phyloP scores from a whole-genome alignment of 2,797 vertebrate genomes.

The Pristis pectinata region DNA sequence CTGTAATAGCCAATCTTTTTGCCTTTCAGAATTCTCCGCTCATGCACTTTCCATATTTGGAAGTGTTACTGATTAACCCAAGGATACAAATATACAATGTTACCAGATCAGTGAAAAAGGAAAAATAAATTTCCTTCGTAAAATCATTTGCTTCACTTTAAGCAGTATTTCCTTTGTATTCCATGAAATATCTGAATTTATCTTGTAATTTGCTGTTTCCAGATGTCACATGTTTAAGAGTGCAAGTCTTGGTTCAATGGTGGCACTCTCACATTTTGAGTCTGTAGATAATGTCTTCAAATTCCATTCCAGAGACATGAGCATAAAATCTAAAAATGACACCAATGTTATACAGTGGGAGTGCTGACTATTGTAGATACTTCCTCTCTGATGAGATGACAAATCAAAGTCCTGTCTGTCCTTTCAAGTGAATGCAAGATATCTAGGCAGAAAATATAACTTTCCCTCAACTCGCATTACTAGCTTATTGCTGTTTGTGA shows the following conservation, averaged over 20 bases:
- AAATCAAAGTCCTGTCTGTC: not conserved
- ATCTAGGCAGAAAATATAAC: no score
- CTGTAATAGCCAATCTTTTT: not conserved
- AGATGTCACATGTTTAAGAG: not conserved
- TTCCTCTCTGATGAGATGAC: not conserved
- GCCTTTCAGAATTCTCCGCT: not conserved
- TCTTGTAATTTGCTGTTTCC: not conserved
- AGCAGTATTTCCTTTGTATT: not conserved
- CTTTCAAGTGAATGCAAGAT: not conserved
- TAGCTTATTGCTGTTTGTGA: not conserved
- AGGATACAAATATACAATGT: not conserved
- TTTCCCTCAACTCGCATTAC: not conserved
- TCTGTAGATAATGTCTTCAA: not conserved
- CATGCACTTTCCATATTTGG: not conserved
- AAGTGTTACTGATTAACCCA: not conserved
- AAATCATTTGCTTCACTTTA: not conserved
- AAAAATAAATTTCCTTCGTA: constrained; percentile 10
- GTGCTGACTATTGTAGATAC: not conserved
- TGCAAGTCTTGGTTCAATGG: not conserved
- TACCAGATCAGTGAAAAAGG: not conserved
- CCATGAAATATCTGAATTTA: not conserved
- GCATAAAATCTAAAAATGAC: not conserved
- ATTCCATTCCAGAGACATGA: not conserved
- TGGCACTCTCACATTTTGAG: not conserved
- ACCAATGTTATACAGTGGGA: not conserved